A percentile compares a stretch with the other conserved stretches of the same genome.
phyloP scores from a whole-genome alignment of 2,113 vertebrate species.

The Cyrtonyx montezumae region DNA sequence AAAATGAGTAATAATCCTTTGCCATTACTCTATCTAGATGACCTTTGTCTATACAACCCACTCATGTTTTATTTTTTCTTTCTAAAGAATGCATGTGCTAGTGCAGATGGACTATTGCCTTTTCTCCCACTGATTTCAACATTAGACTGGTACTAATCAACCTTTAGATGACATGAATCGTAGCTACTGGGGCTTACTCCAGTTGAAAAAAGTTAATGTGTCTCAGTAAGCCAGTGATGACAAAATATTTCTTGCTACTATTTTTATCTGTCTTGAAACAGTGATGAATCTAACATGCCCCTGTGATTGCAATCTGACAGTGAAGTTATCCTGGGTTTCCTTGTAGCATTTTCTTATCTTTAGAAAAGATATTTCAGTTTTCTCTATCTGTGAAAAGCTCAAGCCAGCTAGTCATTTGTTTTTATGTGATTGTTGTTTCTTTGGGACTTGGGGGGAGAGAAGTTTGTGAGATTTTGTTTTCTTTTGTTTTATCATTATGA shows the following conservation, averaged over 20 bases:
- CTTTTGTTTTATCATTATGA: not conserved
- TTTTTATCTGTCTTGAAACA: not conserved
- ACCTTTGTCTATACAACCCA: not conserved
- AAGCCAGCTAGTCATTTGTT: not conserved
- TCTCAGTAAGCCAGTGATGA: not conserved
- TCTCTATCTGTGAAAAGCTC: not conserved
- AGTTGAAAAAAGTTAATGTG: not conserved
- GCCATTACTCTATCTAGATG: not conserved
- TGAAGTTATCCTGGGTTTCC: not conserved
- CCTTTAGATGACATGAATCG: not conserved
- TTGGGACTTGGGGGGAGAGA: not conserved
- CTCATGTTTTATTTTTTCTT: not conserved
- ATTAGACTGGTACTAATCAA: not conserved
- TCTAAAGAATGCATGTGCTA: not conserved
- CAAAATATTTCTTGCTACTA: not conserved
- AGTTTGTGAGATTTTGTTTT: not conserved
- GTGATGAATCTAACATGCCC: not conserved
- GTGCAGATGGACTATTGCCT: not conserved
- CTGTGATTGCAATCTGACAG: not conserved
- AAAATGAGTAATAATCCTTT: not conserved
- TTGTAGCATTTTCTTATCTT: not conserved
- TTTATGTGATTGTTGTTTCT: not conserved
- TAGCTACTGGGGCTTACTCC: not conserved
- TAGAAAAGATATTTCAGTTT: not conserved
- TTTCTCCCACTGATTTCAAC: not conserved